A percentile compares a stretch with the other conserved stretches of the same genome.
These are phyloP conservation scores for Labroides dimidiatus DNA, from an alignment of 2,797 vertebrate genomes.

Conservation along the genomic window DNA sequence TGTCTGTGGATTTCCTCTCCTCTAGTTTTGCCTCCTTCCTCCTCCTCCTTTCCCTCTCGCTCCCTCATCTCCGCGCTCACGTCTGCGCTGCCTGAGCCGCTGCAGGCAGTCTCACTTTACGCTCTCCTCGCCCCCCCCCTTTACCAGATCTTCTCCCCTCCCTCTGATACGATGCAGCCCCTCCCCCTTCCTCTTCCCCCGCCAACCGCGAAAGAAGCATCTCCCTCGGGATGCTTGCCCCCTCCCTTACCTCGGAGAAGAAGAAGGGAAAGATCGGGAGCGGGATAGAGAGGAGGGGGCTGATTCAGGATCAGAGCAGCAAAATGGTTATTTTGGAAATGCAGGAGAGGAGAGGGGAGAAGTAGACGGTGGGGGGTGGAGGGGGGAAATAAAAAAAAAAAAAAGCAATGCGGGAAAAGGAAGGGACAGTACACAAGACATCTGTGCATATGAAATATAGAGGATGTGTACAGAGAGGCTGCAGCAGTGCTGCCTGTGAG, in stretches of 20 bases:
- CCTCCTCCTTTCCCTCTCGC: constrained; percentile 57
- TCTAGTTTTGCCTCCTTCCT: constrained; percentile 51
- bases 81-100: constrained; percentile 77
- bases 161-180: constrained; percentile 62
- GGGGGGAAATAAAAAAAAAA: not conserved
- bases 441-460: constrained; percentile 44
- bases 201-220: constrained; percentile 70
- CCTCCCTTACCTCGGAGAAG: constrained; percentile 53
- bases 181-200: constrained; percentile 60
- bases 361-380: constrained; percentile 24
- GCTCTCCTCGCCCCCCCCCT: constrained; percentile 65
- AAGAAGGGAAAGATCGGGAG: constrained; percentile 17
- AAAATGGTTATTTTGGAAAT: constrained; percentile 58
- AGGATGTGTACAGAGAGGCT: constrained; percentile 50
- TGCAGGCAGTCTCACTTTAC: constrained; percentile 79
- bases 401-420: constrained; percentile 42
- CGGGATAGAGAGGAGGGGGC: constrained; percentile 9
- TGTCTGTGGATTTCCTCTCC: constrained; percentile 42
- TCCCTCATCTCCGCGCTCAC: constrained; percentile 65
- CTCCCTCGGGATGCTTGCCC: constrained; percentile 70
- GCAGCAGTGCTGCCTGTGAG: constrained; percentile 62
- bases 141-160: constrained; percentile 68
- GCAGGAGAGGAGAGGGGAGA: constrained; percentile 35
- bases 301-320: constrained; percentile 24
- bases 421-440: constrained; percentile 50